A percentile compares a stretch with the other conserved stretches of the same genome.
phyloP scores from a whole-genome alignment of 2,113 vertebrate genomes.

The Cephalopterus ornatus region DNA sequence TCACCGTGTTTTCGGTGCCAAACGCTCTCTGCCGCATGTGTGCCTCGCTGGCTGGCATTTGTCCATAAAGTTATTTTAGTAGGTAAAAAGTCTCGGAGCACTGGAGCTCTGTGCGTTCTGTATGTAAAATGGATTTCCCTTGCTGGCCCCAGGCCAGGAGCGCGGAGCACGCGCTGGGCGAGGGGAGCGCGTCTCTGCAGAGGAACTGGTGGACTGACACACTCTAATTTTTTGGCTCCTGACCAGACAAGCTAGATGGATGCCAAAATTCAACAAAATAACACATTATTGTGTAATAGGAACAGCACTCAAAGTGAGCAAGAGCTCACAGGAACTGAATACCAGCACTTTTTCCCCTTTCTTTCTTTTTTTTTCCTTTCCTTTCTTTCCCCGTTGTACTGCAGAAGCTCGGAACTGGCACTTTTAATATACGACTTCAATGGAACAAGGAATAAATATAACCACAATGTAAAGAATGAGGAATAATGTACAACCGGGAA shows the following conservation, averaged over 20 bases:
- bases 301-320: slow-evolving; percentile 73
- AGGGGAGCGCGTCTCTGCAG: slow-evolving; percentile 79
- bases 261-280: slow-evolving; percentile 88
- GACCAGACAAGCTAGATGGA: slow-evolving; percentile 80
- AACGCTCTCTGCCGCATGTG: slow-evolving; percentile 68
- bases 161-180: slow-evolving; percentile 77
- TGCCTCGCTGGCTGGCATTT: slow-evolving; percentile 76
- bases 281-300: slow-evolving; percentile 86
- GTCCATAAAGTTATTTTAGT: slow-evolving; percentile 83
- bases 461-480: slow-evolving; percentile 40
- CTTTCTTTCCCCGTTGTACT: neutral
- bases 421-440: slow-evolving; percentile 34
- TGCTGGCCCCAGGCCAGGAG: slow-evolving; percentile 84
- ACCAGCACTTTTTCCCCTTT: slow-evolving; percentile 37
- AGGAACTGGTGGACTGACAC: slow-evolving; percentile 84
- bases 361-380: neutral
- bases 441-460: slow-evolving; percentile 60
- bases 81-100: slow-evolving; percentile 81
- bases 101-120: slow-evolving; percentile 84
- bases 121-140: slow-evolving; percentile 95
- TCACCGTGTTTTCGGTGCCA: slow-evolving; percentile 73
- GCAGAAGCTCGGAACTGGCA: slow-evolving; percentile 53
- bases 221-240: slow-evolving; percentile 82
- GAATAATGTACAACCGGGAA: slow-evolving; percentile 33
- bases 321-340: slow-evolving; percentile 68